These are phyloP conservation scores for Psittacula cyanocephala DNA, from an alignment of 2,113 vertebrate genomes.

Conservation along the genomic window DNA sequence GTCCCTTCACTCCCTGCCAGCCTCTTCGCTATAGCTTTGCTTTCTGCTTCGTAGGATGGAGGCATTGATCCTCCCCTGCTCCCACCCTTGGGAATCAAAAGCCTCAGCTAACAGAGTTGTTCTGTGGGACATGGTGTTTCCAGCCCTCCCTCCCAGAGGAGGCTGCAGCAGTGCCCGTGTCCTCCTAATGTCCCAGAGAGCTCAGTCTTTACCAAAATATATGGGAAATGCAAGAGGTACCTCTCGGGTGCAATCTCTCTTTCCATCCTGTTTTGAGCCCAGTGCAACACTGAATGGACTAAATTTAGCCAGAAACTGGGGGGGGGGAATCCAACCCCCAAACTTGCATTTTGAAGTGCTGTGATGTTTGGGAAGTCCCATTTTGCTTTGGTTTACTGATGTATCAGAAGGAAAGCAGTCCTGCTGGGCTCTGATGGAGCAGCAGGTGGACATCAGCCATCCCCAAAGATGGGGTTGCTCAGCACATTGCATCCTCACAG, in stretches of 20 bases:
- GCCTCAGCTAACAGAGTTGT: not conserved
- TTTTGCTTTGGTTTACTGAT: not conserved
- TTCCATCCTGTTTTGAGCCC: not conserved
- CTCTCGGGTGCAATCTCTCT: not conserved
- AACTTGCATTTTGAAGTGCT: not conserved
- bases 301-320: not conserved
- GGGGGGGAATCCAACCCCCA: not conserved
- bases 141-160: not conserved
- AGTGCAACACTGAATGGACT: not conserved
- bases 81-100: not conserved
- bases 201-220: not conserved
- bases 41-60: constrained; percentile 33
- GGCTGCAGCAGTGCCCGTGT: not conserved
- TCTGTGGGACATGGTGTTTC: accelerated
- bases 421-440: not conserved
- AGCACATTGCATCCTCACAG: not conserved
- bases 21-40: not conserved
- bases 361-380: not conserved
- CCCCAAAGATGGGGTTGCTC: not conserved
- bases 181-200: not conserved
- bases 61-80: not conserved
- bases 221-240: not conserved
- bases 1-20: not conserved
- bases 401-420: not conserved
- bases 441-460: not conserved